Evolutionary conservation across 53 echinoderm and acorn worm genomes (phyloP).

Genomic region (Stichopus horrens): DNA sequence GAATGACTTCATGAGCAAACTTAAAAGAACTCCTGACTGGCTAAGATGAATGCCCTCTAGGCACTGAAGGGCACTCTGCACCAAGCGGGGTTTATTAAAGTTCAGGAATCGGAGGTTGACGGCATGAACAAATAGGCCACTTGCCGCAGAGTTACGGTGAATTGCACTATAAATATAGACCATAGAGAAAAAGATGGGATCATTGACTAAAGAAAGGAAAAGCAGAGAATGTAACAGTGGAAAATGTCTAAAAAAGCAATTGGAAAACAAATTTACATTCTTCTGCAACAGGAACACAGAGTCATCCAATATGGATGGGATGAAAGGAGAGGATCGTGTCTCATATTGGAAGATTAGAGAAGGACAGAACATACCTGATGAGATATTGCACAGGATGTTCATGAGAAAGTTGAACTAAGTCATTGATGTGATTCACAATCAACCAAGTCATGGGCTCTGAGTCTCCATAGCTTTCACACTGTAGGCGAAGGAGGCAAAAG

Average conservation of each 20-base stretch:
- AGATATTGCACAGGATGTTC: conserved; percentile 98
- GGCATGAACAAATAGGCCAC: conserved; percentile 91
- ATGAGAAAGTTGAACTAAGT: conserved; percentile 87
- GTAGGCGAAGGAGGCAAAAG: conserved; percentile 6
- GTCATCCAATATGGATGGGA: too few species aligned
- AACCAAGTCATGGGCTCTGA: conserved; percentile 94
- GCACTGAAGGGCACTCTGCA: conserved; percentile 80
- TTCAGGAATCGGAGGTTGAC: conserved; percentile 81
- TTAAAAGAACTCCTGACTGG: conserved; percentile 77
- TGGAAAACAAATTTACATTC: too few species aligned
- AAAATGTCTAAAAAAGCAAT: too few species aligned
- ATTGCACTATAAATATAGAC: conserved; percentile 69
- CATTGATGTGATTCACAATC: conserved; percentile 97
- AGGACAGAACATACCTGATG: conserved; percentile 68
- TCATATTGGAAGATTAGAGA: too few species aligned
- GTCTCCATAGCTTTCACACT: conserved; percentile 98
- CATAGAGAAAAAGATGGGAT: neutral
- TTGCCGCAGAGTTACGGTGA: conserved; percentile 96
- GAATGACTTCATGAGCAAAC: conserved; percentile 82
- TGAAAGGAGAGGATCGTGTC: too few species aligned
- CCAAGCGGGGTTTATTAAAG: conserved; percentile 74
- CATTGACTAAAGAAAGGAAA: neutral
- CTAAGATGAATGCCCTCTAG: conserved; percentile 89
- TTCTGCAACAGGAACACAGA: too few species aligned
- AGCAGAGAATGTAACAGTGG: too few species aligned